Evolutionary conservation across 2,888 invertebrate species (phyloP).

Genomic region (Ochlodes sylvanus): DNA sequence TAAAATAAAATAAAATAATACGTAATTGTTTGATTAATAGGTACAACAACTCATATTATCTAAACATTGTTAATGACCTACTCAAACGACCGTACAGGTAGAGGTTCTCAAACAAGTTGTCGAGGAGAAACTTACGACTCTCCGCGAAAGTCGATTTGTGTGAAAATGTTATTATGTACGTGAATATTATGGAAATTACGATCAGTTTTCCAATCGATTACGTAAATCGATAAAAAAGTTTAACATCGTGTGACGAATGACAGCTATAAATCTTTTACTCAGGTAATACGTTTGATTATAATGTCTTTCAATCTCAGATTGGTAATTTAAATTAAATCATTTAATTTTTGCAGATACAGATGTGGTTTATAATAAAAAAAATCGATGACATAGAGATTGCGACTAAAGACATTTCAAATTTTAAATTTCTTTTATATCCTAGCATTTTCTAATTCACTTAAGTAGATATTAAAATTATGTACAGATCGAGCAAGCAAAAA

Average conservation of each 20-base stretch:
- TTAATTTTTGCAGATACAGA: too few species aligned
- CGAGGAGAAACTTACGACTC: conserved; percentile 55
- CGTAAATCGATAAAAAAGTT: conserved; percentile 50
- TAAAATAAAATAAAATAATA: too few species aligned
- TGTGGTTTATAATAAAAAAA: background rate
- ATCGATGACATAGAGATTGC: too few species aligned
- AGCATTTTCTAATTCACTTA: too few species aligned
- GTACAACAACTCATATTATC: conserved; percentile 20
- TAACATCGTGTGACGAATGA: conserved; percentile 43
- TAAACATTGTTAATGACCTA: conserved; percentile 29
- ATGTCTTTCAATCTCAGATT: conserved; percentile 7
- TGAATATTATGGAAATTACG: conserved; percentile 63
- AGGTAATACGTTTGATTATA: background rate
- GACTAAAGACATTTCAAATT: too few species aligned
- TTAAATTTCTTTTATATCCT: too few species aligned
- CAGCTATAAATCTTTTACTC: conserved; percentile 35
- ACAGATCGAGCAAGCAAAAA: too few species aligned
- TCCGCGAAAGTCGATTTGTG: conserved; percentile 68
- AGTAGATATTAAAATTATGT: too few species aligned
- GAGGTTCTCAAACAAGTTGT: conserved; percentile 51
- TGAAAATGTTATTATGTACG: conserved; percentile 54
- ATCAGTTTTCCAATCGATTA: conserved; percentile 64
- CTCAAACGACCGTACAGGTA: background rate
- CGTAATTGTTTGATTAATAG: background rate
- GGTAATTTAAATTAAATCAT: conserved; percentile 18